These are phyloP conservation scores for Odontomyia ornata DNA, from an alignment of 2,888 invertebrate genomes.

Conservation along the genomic window DNA sequence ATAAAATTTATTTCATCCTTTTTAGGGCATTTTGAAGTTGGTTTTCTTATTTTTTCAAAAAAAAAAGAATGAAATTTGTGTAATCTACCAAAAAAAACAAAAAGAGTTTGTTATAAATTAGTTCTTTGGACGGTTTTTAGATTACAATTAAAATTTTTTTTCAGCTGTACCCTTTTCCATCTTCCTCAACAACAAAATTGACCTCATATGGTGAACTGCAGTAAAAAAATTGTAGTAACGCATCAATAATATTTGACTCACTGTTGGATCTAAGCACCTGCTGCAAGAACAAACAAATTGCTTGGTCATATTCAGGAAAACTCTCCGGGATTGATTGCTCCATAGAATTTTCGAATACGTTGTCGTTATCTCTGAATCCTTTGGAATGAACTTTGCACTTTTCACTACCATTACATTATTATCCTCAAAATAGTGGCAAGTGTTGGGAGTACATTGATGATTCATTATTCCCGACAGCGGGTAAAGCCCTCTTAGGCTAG, in stretches of 20 bases:
- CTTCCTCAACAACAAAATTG: too few relatives aligned
- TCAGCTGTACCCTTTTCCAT: too few relatives aligned
- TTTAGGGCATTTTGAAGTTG: too few relatives aligned
- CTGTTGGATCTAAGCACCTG: constrained; percentile 75
- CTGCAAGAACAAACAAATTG: constrained; percentile 75
- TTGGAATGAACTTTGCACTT: constrained; percentile 69
- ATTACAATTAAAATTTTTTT: too few relatives aligned
- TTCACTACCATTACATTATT: constrained; percentile 70
- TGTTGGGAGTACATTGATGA: constrained; percentile 78
- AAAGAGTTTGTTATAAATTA: too few relatives aligned
- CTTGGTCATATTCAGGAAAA: constrained; percentile 72
- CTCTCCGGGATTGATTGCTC: constrained; percentile 74
- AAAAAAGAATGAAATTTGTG: too few relatives aligned
- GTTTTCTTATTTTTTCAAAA: too few relatives aligned
- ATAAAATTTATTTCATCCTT: too few relatives aligned
- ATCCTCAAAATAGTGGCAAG: constrained; percentile 73
- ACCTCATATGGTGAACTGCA: too few relatives aligned
- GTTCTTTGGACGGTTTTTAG: too few relatives aligned
- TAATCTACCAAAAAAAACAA: too few relatives aligned
- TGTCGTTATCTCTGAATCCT: constrained; percentile 74
- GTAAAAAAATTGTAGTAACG: too few relatives aligned
- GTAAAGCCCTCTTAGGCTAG: constrained; percentile 72
- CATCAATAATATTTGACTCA: constrained; percentile 65
- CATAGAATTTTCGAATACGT: constrained; percentile 78
- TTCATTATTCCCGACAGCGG: constrained; percentile 75